Percentiles rank a stretch among this genome's conserved stretches.
Conservation (phyloP, 1,140 invertebrate species). For the Leucophenga varia region DNA sequence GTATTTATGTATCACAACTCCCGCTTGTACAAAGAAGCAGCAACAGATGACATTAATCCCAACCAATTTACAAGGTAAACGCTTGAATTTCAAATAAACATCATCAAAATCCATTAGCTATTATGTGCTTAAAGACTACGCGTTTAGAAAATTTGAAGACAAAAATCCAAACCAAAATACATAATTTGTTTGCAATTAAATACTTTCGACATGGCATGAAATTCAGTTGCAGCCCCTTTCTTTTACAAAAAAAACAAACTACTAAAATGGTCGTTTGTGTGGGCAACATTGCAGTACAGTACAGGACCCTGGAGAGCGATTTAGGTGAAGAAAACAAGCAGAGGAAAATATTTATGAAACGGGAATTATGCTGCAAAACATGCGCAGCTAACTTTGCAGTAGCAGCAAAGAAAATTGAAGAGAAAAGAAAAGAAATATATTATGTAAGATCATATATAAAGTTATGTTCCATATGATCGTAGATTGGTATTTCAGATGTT, state of each 20-base stretch:
- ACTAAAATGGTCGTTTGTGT: too few relatives aligned
- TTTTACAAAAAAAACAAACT: too few relatives aligned
- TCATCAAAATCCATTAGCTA: constrained; percentile 48
- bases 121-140: too few relatives aligned
- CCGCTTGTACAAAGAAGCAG: too few relatives aligned
- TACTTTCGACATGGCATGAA: constrained; percentile 52
- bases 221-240: constrained; percentile 48
- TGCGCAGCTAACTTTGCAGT: constrained; percentile 1
- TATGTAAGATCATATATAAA: too few relatives aligned
- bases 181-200: constrained; percentile 54
- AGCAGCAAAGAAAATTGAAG: constrained; percentile 29
- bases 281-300: constrained; percentile 7
- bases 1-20: constrained; percentile 53
- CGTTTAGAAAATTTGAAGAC: too few relatives aligned
- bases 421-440: constrained; percentile 22
- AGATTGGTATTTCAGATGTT: background rate
- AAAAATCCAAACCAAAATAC: too few relatives aligned
- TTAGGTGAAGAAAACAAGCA: constrained; percentile 15
- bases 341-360: constrained; percentile 47
- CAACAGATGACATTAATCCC: constrained; percentile 53
- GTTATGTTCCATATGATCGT: too few relatives aligned
- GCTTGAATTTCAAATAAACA: constrained; percentile 50
- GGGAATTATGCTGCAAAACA: constrained; percentile 37
- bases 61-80: constrained; percentile 52
- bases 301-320: constrained; percentile 32